These are phyloP conservation scores for Apogon talboti DNA, from an alignment of 2,797 vertebrate species.

Conservation along the genomic window DNA sequence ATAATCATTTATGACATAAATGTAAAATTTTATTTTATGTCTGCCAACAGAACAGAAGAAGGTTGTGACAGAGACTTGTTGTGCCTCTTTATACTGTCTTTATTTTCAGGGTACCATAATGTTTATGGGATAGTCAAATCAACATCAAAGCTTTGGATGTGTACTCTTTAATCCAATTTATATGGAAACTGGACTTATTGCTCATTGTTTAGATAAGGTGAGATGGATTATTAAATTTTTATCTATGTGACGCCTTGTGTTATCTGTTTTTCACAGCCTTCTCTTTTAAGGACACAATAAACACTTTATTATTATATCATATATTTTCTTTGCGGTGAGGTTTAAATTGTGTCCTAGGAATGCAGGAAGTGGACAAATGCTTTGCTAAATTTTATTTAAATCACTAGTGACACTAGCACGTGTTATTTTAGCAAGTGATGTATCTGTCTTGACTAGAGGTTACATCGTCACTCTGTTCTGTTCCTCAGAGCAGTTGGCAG, in stretches of 20 bases:
- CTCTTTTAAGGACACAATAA: neutral
- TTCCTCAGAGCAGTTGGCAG: neutral
- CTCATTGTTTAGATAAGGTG: no score
- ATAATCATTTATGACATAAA: conserved; percentile 6
- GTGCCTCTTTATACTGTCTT: no score
- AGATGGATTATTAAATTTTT: no score
- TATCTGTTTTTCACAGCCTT: conserved; percentile 9
- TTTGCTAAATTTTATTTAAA: no score
- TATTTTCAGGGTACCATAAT: neutral
- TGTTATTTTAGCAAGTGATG: no score
- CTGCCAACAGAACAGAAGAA: neutral
- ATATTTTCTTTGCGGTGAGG: neutral
- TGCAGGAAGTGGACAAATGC: neutral
- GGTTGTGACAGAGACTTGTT: no score
- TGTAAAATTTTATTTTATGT: neutral
- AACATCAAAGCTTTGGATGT: no score
- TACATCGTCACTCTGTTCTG: neutral
- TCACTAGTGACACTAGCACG: no score
- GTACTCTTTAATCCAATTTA: no score
- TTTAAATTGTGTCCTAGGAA: neutral
- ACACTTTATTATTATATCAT: neutral
- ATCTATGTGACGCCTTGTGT: neutral
- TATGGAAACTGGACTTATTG: no score
- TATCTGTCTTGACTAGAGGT: no score
- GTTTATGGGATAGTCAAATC: no score